Evolutionary conservation across 2,113 vertebrate genomes (phyloP).

Genomic region (Choloepus hoffmanni): DNA sequence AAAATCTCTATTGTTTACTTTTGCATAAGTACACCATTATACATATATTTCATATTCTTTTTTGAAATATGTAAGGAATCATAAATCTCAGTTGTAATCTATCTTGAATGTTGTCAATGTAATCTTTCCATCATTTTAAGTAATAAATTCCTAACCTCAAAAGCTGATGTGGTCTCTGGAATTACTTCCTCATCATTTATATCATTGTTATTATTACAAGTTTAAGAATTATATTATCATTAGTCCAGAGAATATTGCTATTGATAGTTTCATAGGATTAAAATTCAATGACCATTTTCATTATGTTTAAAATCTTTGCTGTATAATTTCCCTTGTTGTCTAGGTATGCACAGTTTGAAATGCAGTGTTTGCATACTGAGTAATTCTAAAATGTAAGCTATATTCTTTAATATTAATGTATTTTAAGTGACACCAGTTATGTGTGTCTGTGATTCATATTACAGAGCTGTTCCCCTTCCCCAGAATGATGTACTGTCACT

Average conservation of each 20-base stretch:
- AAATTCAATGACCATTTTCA: conserved; percentile 53
- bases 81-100: conserved; percentile 71
- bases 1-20: conserved; percentile 60
- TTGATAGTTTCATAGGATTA: conserved; percentile 31
- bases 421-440: conserved; percentile 77
- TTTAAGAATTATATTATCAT: not conserved
- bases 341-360: not conserved
- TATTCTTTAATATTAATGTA: conserved; percentile 78
- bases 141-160: conserved; percentile 39
- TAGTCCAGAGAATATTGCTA: not conserved
- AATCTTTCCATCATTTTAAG: conserved; percentile 59
- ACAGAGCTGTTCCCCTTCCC: conserved; percentile 73
- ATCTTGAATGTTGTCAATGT: conserved; percentile 58
- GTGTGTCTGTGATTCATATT: conserved; percentile 78
- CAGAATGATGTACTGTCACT: conserved; percentile 78
- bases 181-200: conserved; percentile 40
- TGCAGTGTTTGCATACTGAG: conserved; percentile 20
- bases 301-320: conserved; percentile 25
- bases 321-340: not conserved
- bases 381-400: conserved; percentile 69
- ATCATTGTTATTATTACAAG: not conserved
- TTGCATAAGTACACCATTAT: conserved; percentile 31
- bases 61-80: conserved; percentile 67
- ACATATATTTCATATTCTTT: not conserved
- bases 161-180: not conserved